These are phyloP conservation scores for Stomatorhinus walkeri DNA, from an alignment of 2,797 vertebrate genomes.

Conservation along the genomic window DNA sequence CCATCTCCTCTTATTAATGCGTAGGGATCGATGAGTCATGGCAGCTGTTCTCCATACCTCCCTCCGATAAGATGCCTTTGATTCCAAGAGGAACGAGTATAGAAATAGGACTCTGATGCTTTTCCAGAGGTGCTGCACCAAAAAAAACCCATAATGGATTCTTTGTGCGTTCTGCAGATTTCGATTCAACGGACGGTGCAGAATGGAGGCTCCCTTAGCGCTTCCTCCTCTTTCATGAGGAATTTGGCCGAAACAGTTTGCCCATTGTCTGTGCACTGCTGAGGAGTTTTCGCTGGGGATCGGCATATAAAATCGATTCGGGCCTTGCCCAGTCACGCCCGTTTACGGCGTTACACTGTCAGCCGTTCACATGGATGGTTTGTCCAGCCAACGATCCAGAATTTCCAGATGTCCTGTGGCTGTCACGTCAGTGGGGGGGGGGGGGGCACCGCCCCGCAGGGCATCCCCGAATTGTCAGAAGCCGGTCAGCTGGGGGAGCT, in stretches of 20 bases:
- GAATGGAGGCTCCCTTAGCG: neutral
- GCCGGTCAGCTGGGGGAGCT: neutral
- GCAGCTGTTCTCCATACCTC: neutral
- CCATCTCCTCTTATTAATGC: neutral
- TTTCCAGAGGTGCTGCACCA: neutral
- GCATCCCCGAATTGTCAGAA: neutral
- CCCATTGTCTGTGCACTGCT: conserved; percentile 12
- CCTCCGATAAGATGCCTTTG: neutral
- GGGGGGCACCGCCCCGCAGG: neutral
- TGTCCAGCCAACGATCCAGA: conserved; percentile 24
- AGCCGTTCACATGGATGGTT: conserved; percentile 26
- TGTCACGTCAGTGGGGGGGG: conserved; percentile 12
- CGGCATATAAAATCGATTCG: conserved; percentile 29
- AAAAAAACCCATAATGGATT: neutral
- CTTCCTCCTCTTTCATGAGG: conserved; percentile 9
- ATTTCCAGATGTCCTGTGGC: conserved; percentile 33
- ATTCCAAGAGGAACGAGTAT: neutral
- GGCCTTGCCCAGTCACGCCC: neutral
- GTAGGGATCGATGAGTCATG: neutral
- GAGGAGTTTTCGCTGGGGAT: neutral
- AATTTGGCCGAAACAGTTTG: conserved; percentile 15
- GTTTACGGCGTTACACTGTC: conserved; percentile 22
- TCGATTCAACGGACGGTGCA: neutral
- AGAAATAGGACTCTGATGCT: neutral
- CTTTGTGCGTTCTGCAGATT: neutral